Percentiles rank a stretch among this genome's conserved stretches.
Evolutionary conservation across 1,140 invertebrate species (phyloP).

Genomic region (Drosophila nigromelanica): DNA sequence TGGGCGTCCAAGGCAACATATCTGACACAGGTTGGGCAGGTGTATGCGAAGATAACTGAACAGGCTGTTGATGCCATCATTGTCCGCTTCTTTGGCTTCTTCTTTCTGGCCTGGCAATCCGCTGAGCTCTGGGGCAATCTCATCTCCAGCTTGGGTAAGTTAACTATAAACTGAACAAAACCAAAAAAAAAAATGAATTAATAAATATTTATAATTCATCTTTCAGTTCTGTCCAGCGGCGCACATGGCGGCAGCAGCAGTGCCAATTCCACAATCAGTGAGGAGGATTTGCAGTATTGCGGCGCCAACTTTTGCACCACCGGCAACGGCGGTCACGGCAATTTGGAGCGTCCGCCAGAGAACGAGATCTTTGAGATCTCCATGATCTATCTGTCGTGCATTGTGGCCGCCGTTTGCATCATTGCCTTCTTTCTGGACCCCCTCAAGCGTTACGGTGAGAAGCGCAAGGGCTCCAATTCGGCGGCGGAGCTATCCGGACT

Average conservation of each 20-base stretch:
- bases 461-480: constrained; percentile 88
- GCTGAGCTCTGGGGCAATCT: constrained; percentile 98
- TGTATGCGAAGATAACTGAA: constrained; percentile 94
- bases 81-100: constrained; percentile 98
- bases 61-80: constrained; percentile 95
- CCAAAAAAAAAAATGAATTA: too few relatives aligned
- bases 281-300: constrained; percentile 87
- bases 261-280: constrained; percentile 84
- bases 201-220: too few relatives aligned
- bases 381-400: constrained; percentile 94
- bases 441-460: constrained; percentile 94
- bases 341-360: constrained; percentile 90
- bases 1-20: constrained; percentile 99
- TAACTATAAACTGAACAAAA: too few relatives aligned
- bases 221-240: constrained; percentile 89
- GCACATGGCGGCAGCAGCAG: constrained; percentile 87
- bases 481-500: constrained; percentile 89
- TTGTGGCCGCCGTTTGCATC: constrained; percentile 92
- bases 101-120: constrained; percentile 98
- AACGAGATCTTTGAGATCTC: constrained; percentile 94
- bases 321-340: constrained; percentile 87
- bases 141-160: constrained; percentile 91
- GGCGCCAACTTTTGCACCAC: constrained; percentile 93
- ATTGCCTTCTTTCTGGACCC: constrained; percentile 95
- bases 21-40: constrained; percentile 94